phyloP scores from a whole-genome alignment of 1,140 invertebrate genomes.

The Drosophila insularis region DNA sequence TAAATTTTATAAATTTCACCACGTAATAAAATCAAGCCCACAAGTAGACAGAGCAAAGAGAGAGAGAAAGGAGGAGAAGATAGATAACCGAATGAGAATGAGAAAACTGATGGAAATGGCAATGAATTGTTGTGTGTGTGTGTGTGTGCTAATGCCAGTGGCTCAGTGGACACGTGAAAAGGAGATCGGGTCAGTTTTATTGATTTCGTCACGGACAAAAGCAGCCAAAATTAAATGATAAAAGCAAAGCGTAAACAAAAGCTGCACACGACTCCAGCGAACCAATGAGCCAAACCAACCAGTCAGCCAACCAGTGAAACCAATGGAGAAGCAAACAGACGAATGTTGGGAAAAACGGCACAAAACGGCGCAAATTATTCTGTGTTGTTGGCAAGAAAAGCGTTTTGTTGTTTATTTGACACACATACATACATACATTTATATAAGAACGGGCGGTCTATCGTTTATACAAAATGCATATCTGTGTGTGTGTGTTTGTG shows the following conservation, averaged over 20 bases:
- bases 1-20: constrained; percentile 53
- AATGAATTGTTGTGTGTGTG: neutral
- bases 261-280: constrained; percentile 5
- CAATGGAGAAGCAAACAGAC: constrained; percentile 31
- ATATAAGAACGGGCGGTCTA: neutral
- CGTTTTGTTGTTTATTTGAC: constrained; percentile 51
- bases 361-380: constrained; percentile 67
- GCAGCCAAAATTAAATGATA: constrained; percentile 71
- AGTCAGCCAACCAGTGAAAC: neutral
- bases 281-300: neutral
- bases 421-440: constrained; percentile 7
- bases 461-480: neutral
- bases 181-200: constrained; percentile 56
- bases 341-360: constrained; percentile 30
- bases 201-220: constrained; percentile 56
- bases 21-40: constrained; percentile 27
- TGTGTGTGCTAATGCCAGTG: constrained; percentile 15
- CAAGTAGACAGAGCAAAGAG: constrained; percentile 14
- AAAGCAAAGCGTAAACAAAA: constrained; percentile 54
- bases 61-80: neutral
- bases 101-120: neutral
- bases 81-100: neutral
- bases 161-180: constrained; percentile 36
- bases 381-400: constrained; percentile 40
- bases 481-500: constrained; percentile 3